Percentiles rank a stretch among this genome's conserved stretches.
phyloP scores from a whole-genome alignment of 2,888 invertebrate species.

The Hyppa rectilinea region DNA sequence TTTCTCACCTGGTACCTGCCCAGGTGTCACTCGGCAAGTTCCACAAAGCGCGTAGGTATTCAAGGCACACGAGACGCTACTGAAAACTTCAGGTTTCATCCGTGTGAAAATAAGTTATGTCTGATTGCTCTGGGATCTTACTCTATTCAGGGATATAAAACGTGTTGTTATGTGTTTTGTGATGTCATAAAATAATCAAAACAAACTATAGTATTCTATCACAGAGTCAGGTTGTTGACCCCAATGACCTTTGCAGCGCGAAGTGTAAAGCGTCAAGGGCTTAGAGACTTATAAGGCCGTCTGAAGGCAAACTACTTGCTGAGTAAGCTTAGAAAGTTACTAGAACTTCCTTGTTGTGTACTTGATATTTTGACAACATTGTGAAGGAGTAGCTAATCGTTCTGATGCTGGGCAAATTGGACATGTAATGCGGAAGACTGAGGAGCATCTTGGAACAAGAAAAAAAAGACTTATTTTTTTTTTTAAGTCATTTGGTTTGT shows the following conservation, averaged over 20 bases:
- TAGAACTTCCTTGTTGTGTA: not conserved
- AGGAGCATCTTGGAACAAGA: not conserved
- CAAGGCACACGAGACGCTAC: too few relatives aligned
- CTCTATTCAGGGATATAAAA: too few relatives aligned
- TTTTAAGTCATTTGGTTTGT: not conserved
- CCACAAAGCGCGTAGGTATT: too few relatives aligned
- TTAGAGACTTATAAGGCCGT: not conserved
- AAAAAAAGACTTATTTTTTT: not conserved
- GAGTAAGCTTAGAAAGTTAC: not conserved
- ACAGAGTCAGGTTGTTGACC: slow-evolving; percentile 31
- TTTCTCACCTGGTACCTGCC: too few relatives aligned
- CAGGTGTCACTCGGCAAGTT: too few relatives aligned
- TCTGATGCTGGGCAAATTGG: too few relatives aligned
- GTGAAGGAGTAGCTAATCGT: too few relatives aligned
- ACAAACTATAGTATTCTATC: slow-evolving; percentile 17
- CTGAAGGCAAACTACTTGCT: slow-evolving; percentile 40
- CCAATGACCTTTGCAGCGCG: slow-evolving; percentile 27
- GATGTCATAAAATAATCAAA: slow-evolving; percentile 16
- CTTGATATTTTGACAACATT: not conserved
- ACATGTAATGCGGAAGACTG: too few relatives aligned
- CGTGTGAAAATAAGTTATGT: too few relatives aligned
- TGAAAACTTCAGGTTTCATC: too few relatives aligned
- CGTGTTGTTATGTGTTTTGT: too few relatives aligned
- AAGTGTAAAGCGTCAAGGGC: slow-evolving; percentile 43
- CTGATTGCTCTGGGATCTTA: too few relatives aligned